Base-by-base conservation (phyloP, 2,888 invertebrate species). In the Eupithecia subumbrata region DNA sequence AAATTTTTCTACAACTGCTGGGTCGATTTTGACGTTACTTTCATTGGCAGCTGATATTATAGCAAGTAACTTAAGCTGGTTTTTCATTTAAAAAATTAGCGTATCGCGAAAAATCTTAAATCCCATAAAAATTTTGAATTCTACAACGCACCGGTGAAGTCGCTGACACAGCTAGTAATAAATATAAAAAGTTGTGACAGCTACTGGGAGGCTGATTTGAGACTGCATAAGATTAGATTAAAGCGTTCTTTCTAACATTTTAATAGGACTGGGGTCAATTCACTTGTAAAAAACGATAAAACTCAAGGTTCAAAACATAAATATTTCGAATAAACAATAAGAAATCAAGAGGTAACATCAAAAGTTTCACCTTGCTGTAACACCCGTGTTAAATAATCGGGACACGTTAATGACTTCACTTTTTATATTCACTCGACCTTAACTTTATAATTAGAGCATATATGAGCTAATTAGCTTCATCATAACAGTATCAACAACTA, bases 341-440 rank as follows among this genome's bases (percentile, higher is more conserved):
- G n/a, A 52, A 9, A 52, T 45, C 1, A 48, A 11, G 14, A 30
- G 30, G 25, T 30, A 12, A 2, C 11, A 22, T 1, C 11, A 12
- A 34, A 16, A 18, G 8, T 18, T 64, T 67, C 66, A 12, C 40
- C 37, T 40, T n/a, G 37, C 69, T 66, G 67, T 43, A 45, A 40
- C 37, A 30, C 73, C 56, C 16, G 70, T 67, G 64, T 60, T 72
- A 74, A 70, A 25, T 60, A 63, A 70, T 69, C 48, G 22, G 64
- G 56, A 56, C 72, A 56, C 72, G 64, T 52, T 76, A 79, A 79
- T 76, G 75, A 68, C 72, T 72, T 72, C 75, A 74, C 72, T 74
- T 76, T 52, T 69, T 70, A 76, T 71, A 77, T 69, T 73, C 77
- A 78, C 76, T 75, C 78, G 69, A 66, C 76, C 76, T 74, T 22